A percentile compares a stretch with the other conserved stretches of the same genome.
phyloP scores from a whole-genome alignment of 2,888 invertebrate species.

The Cataglyphis altisquamis region DNA sequence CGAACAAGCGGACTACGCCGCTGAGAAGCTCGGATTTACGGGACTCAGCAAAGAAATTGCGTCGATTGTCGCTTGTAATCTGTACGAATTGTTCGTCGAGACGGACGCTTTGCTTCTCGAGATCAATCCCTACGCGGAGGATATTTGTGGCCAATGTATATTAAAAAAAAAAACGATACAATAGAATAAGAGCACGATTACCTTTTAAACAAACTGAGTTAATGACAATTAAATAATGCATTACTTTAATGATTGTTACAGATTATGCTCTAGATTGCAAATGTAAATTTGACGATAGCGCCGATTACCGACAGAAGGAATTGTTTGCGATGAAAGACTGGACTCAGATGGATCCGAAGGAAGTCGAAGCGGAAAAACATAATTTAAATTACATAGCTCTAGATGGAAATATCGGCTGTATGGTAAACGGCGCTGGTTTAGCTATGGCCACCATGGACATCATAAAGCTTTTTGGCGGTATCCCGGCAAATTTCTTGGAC shows the following conservation, averaged over 20 bases:
- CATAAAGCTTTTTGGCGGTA: constrained; percentile 88
- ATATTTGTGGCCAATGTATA: constrained; percentile 80
- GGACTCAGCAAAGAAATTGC: constrained; percentile 59
- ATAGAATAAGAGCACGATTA: background rate
- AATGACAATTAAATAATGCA: background rate
- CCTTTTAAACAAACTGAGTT: background rate
- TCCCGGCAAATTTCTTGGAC: constrained; percentile 89
- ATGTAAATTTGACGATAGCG: constrained; percentile 89
- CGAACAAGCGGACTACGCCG: constrained; percentile 90
- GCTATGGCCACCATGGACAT: constrained; percentile 91
- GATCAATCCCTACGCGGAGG: constrained; percentile 88
- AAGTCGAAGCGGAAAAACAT: constrained; percentile 87
- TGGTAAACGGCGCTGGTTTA: constrained; percentile 89
- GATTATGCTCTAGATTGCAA: constrained; percentile 89
- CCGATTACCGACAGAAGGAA: constrained; percentile 87
- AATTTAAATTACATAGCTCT: constrained; percentile 88
- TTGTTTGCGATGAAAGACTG: constrained; percentile 87
- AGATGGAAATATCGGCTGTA: constrained; percentile 88
- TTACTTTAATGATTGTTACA: constrained; percentile 68
- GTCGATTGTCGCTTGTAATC: constrained; percentile 77
- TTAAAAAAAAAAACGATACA: background rate
- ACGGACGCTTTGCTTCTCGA: constrained; percentile 88
- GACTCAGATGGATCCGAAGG: constrained; percentile 88
- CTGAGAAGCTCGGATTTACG: constrained; percentile 86
- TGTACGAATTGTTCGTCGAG: constrained; percentile 87